These are phyloP conservation scores for Vireo griseus DNA, from an alignment of 2,797 vertebrate genomes.

Conservation along the genomic window DNA sequence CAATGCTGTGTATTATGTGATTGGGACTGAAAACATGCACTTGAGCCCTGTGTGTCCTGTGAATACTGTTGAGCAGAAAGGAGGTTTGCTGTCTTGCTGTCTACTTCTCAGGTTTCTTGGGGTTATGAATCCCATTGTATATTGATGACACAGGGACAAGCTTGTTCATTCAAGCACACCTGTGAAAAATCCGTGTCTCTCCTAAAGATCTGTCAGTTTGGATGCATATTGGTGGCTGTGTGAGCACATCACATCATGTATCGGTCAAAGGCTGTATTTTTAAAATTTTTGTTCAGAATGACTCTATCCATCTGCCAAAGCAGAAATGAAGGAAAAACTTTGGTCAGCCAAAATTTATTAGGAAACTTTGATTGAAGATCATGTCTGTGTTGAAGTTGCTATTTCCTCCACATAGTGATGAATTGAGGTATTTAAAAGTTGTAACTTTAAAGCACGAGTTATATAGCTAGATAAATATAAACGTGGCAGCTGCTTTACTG, in stretches of 20 bases:
- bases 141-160: slow-evolving; percentile 36
- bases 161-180: not conserved
- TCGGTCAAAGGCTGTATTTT: not conserved
- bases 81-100: not conserved
- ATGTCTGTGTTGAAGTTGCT: not conserved
- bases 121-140: not conserved
- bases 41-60: not conserved
- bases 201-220: slow-evolving; percentile 4
- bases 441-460: not conserved
- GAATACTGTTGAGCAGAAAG: not conserved
- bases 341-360: not conserved
- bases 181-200: slow-evolving; percentile 22
- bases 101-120: not conserved
- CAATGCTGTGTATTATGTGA: not conserved
- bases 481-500: not conserved
- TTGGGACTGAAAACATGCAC: not conserved
- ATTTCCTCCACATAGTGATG: not conserved
- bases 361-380: not conserved
- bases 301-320: not conserved
- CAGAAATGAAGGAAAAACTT: not conserved
- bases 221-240: not conserved
- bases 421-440: not conserved
- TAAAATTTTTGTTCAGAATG: not conserved
- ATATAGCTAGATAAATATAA: not conserved
- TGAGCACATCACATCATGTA: not conserved